Percentiles rank a stretch among this genome's conserved stretches.
Evolutionary conservation across 2,113 vertebrate species (phyloP).

Genomic region (Corydoras maculifer): DNA sequence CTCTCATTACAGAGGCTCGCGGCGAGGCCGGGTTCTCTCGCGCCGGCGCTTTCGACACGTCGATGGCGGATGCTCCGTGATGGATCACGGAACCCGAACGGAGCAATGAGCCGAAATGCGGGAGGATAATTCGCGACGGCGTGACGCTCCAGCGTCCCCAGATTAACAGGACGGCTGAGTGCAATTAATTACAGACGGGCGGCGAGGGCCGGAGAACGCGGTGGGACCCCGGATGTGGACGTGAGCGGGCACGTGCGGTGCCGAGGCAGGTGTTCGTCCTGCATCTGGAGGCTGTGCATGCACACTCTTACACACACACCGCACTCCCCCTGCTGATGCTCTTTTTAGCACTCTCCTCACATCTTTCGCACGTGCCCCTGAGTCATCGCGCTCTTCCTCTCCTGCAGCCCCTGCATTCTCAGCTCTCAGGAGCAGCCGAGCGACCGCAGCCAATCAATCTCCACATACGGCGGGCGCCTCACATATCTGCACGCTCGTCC

Average conservation of each 20-base stretch:
- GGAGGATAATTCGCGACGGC: constrained; percentile 15
- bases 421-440: constrained; percentile 25
- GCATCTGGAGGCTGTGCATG: constrained; percentile 4
- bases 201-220: not conserved
- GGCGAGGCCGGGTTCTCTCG: not conserved
- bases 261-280: constrained; percentile 6
- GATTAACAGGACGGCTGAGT: not conserved
- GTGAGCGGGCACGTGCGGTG: too few relatives aligned
- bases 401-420: constrained; percentile 6
- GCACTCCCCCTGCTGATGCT: constrained; percentile 12
- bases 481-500: constrained; percentile 25
- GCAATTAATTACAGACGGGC: not conserved
- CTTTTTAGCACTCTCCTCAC: constrained; percentile 46
- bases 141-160: not conserved
- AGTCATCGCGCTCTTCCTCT: constrained; percentile 46
- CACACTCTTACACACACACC: not conserved
- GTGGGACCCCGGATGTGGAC: too few relatives aligned
- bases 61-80: not conserved
- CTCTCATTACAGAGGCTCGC: not conserved
- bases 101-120: constrained; percentile 26
- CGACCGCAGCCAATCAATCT: constrained; percentile 47
- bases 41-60: not conserved
- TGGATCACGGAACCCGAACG: not conserved
- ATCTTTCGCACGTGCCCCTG: constrained; percentile 51
- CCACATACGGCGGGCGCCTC: constrained; percentile 21